Percentiles rank a stretch among this genome's conserved stretches.
phyloP scores from a whole-genome alignment of 1,140 invertebrate genomes.

The Scaptomyza hsui region DNA sequence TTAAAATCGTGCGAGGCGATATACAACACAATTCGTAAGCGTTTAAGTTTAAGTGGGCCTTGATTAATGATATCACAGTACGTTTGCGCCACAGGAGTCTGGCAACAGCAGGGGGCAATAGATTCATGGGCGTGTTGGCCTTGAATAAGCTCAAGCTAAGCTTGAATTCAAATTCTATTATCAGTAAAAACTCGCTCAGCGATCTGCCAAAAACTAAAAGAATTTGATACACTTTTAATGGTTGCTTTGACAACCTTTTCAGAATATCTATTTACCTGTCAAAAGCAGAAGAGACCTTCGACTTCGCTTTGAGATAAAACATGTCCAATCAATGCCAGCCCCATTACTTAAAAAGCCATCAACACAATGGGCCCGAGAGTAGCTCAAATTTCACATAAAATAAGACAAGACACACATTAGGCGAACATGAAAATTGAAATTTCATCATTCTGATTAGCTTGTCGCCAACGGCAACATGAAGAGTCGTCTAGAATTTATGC shows the following conservation, averaged over 20 bases:
- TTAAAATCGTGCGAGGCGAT: slow-evolving; percentile 65
- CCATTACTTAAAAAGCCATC: slow-evolving; percentile 62
- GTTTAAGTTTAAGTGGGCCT: slow-evolving; percentile 78
- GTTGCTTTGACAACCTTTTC: slow-evolving; percentile 3
- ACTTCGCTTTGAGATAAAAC: slow-evolving; percentile 11
- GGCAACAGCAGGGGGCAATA: slow-evolving; percentile 44
- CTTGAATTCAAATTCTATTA: not conserved
- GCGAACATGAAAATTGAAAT: slow-evolving; percentile 56
- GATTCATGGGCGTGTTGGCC: slow-evolving; percentile 7
- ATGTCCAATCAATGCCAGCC: slow-evolving; percentile 64
- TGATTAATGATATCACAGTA: slow-evolving; percentile 73
- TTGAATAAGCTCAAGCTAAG: slow-evolving; percentile 12
- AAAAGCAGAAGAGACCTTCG: slow-evolving; percentile 21
- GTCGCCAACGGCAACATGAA: slow-evolving; percentile 35
- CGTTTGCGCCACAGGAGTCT: slow-evolving; percentile 65
- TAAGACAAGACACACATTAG: slow-evolving; percentile 26
- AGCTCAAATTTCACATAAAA: slow-evolving; percentile 63
- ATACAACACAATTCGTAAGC: slow-evolving; percentile 79
- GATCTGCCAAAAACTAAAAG: not conserved
- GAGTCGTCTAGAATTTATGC: slow-evolving; percentile 42
- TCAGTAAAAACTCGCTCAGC: not conserved
- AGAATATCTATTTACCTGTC: slow-evolving; percentile 49
- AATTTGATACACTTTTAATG: slow-evolving; percentile 10
- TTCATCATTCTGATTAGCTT: slow-evolving; percentile 74
- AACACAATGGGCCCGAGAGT: slow-evolving; percentile 38